Evolutionary conservation across 1,140 invertebrate genomes (phyloP).

Genomic region (Acromyrmex echinatior): DNA sequence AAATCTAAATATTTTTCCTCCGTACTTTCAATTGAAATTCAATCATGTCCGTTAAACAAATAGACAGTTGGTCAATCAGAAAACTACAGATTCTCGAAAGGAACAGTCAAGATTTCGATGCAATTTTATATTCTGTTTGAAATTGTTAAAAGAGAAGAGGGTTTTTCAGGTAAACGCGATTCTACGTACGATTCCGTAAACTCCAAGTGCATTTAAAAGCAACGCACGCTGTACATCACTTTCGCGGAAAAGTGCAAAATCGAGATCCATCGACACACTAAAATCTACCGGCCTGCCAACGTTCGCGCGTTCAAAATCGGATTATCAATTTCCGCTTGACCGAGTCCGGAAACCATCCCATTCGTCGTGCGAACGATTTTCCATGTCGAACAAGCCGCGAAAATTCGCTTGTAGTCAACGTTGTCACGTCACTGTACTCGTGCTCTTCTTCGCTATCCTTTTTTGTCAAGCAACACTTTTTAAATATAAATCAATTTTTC

Average conservation of each 20-base stretch:
- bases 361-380: conserved; percentile 49
- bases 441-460: conserved; percentile 60
- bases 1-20: not conserved
- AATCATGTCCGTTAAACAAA: not conserved
- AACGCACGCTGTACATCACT: not conserved
- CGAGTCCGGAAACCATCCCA: conserved; percentile 24
- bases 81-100: not conserved
- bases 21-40: not conserved
- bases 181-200: not conserved
- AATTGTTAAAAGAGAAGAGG: not conserved
- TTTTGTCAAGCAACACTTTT: not conserved
- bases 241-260: not conserved
- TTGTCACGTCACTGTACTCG: conserved; percentile 8
- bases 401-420: conserved; percentile 59
- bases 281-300: conserved; percentile 28
- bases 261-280: conserved; percentile 29
- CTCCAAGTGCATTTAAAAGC: conserved; percentile 11
- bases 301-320: conserved; percentile 42
- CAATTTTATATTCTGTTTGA: not conserved
- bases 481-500: not conserved
- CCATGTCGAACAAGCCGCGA: conserved; percentile 31
- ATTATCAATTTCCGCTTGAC: conserved; percentile 55
- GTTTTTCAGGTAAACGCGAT: not conserved
- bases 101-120: conserved; percentile 1
- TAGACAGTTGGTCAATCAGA: not conserved